Conservation (phyloP, 2,113 vertebrate species). For the Nannospalax galili region DNA sequence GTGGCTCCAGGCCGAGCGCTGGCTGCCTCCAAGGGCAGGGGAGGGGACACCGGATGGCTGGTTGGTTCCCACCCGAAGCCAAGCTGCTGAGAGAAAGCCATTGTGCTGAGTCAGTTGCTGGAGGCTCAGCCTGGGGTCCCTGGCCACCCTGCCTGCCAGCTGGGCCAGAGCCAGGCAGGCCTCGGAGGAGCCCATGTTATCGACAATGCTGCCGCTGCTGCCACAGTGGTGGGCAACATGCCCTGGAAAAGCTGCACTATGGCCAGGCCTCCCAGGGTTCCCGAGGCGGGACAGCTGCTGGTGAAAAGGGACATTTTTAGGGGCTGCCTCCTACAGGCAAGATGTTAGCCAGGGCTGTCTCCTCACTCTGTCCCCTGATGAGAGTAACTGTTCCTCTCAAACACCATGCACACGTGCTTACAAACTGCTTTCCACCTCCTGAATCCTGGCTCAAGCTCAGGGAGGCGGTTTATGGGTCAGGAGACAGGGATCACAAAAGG, state of each 20-base stretch:
- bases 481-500: neutral
- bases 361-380: neutral
- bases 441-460: neutral
- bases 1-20: slow-evolving; percentile 77
- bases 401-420: neutral
- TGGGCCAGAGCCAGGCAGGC: slow-evolving; percentile 89
- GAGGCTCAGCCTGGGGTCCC: slow-evolving; percentile 89
- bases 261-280: slow-evolving; percentile 70
- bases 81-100: slow-evolving; percentile 90
- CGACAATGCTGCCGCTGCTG: slow-evolving; percentile 81
- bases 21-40: slow-evolving; percentile 83
- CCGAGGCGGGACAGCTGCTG: neutral
- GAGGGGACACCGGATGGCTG: slow-evolving; percentile 84
- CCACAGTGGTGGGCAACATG: slow-evolving; percentile 79
- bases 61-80: slow-evolving; percentile 83
- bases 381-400: neutral
- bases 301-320: neutral
- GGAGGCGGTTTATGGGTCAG: neutral
- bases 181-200: slow-evolving; percentile 88
- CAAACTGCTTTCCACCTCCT: neutral
- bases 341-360: slow-evolving; percentile 27
- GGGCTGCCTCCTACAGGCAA: slow-evolving; percentile 42
- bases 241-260: slow-evolving; percentile 83
- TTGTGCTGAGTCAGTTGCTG: slow-evolving; percentile 94
- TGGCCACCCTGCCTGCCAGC: slow-evolving; percentile 91